Base-by-base conservation (phyloP, 2,888 invertebrate species). In the Hipparchia semele region DNA sequence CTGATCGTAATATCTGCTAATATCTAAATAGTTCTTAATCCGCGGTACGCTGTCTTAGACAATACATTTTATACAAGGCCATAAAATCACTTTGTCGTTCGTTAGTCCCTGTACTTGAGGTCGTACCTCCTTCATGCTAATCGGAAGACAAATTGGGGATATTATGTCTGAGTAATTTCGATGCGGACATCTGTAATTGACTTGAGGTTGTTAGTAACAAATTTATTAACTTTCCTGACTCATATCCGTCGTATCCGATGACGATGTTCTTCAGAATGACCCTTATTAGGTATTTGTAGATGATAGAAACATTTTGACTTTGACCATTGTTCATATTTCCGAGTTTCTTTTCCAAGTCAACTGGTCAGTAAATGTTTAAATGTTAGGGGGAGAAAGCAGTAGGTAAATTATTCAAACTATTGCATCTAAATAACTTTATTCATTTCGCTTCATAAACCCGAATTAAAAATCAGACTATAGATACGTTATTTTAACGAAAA, bases 191-290 rank as follows among this genome's bases (percentile, higher is more conserved):
- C 72, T 74, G 73, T 79, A 87, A 86, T 86, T 87, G 86, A 85
- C 84, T 80, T 84, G 83, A 73, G 81, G 81, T 79, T 83, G 81
- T 80, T 81, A 39, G 76, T 80, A 80, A 82, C 86, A 86, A 84
- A 81, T 49, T 83, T 86, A 49, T 68, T 73, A 72, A 64, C 54
- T 64, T 9, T 60, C 46, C 60, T 75, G 72, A 75, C 53, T 75
- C 73, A 72, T 70, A 68, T 51, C 33, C 10, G 59, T 10, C 1
- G 39, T 60, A 39, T 60, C 59, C 59, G 39, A 39, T 39, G 8
- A 9, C 39, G 33, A 60, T 60, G 10, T 60, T 39, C 6, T 49
- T 49, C 6, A 49, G 6, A 49, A 49, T 49, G 49, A 49, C 6
- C 49, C 49, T 49, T 49, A 4, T 49, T 49, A 49, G 6, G 6